phyloP scores from a whole-genome alignment of 2,797 vertebrate genomes.

The Siniperca scherzeri region DNA sequence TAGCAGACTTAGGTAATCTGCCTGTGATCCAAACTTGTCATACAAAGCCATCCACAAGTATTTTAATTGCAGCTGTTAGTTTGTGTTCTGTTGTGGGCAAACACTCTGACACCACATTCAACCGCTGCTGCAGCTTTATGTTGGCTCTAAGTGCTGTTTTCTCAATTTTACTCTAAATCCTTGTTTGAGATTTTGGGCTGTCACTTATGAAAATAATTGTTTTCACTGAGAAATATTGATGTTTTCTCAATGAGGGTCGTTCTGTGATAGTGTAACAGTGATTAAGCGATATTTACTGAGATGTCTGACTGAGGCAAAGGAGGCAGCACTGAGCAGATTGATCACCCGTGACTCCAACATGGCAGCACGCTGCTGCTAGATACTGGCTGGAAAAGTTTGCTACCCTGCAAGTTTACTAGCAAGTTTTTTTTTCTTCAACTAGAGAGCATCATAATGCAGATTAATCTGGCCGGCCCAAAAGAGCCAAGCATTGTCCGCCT shows the following conservation, averaged over 20 bases:
- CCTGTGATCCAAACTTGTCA: conserved; percentile 22
- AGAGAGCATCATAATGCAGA: no score
- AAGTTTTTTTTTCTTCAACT: no score
- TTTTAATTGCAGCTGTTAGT: conserved; percentile 35
- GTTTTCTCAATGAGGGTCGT: background rate
- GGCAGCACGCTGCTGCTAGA: no score
- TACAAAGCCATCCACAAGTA: conserved; percentile 27
- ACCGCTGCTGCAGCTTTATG: conserved; percentile 3
- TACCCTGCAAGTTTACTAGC: no score
- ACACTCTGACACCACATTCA: conserved; percentile 4
- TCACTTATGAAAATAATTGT: background rate
- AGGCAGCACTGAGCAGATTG: no score
- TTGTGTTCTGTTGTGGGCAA: conserved; percentile 37
- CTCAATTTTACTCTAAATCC: conserved; percentile 8
- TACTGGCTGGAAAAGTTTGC: no score
- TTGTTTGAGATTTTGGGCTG: background rate
- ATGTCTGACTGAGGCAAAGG: no score
- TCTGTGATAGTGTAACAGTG: background rate
- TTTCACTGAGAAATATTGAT: background rate
- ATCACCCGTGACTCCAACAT: no score
- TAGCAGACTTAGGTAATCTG: conserved; percentile 57
- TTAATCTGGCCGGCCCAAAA: no score
- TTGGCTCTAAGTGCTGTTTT: background rate
- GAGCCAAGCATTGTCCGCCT: no score
- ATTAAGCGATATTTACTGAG: background rate